phyloP scores from a whole-genome alignment of 2,888 invertebrate genomes.

The Unio pictorum region DNA sequence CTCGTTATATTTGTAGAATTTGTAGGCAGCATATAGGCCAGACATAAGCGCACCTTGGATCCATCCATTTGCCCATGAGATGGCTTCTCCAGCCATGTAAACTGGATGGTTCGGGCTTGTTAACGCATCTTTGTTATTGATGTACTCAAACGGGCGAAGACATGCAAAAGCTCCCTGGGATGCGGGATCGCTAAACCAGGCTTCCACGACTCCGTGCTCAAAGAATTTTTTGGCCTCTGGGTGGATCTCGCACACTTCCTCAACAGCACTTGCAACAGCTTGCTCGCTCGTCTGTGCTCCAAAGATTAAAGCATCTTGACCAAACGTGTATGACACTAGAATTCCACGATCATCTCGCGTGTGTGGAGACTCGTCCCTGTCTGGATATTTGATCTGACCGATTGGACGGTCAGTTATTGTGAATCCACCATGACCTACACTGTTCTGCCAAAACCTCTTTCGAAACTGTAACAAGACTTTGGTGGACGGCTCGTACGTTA shows the following conservation, averaged over 20 bases:
- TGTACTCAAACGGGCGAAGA: conserved; percentile 23
- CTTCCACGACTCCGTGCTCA: conserved; percentile 29
- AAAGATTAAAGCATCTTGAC: conserved; percentile 19
- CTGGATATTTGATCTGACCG: conserved; percentile 17
- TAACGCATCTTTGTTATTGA: conserved; percentile 13
- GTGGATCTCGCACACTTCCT: conserved; percentile 25
- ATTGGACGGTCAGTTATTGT: conserved; percentile 18
- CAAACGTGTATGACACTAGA: conserved; percentile 26
- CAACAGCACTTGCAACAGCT: conserved; percentile 23
- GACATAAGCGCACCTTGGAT: conserved; percentile 24
- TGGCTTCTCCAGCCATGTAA: conserved; percentile 31
- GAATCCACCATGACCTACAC: conserved; percentile 23
- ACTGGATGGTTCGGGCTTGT: conserved; percentile 11
- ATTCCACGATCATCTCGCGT: conserved; percentile 16
- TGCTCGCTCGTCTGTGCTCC: conserved; percentile 16
- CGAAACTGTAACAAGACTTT: conserved; percentile 27
- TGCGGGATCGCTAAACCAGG: conserved; percentile 27
- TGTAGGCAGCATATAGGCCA: conserved; percentile 17
- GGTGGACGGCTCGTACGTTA: conserved; percentile 22
- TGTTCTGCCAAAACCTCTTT: conserved; percentile 28
- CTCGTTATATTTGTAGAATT: conserved; percentile 7
- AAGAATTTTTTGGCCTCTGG: conserved; percentile 25
- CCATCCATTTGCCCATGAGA: conserved; percentile 34
- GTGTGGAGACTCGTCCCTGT: conserved; percentile 9
- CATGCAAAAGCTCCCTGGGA: conserved; percentile 22